A percentile compares a stretch with the other conserved stretches of the same genome.
phyloP scores from a whole-genome alignment of 1,140 invertebrate genomes.

The Halesus radiatus region DNA sequence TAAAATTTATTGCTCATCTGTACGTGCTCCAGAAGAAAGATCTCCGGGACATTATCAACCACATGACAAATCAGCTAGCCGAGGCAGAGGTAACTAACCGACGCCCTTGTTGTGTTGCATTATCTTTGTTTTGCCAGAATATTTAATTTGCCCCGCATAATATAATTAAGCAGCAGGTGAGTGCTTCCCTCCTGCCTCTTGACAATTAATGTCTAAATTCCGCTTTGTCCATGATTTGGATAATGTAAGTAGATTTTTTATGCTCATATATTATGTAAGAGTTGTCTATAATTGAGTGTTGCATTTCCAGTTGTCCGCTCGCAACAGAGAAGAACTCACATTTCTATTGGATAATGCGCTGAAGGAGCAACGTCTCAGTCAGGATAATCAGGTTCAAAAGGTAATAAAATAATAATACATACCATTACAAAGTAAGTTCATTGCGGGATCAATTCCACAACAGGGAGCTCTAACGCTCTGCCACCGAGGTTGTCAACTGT shows the following conservation, averaged over 20 bases:
- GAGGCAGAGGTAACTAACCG: background rate
- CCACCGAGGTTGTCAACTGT: too few relatives aligned
- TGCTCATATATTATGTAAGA: too few relatives aligned
- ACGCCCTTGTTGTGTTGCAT: background rate
- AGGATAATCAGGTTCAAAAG: background rate
- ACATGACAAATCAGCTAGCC: constrained; percentile 6
- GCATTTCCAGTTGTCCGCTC: constrained; percentile 22
- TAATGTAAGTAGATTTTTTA: too few relatives aligned
- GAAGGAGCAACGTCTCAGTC: constrained; percentile 5
- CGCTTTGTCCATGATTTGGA: too few relatives aligned
- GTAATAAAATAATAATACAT: background rate
- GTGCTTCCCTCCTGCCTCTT: too few relatives aligned
- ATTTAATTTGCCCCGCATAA: too few relatives aligned
- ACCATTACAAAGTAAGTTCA: too few relatives aligned
- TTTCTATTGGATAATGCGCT: constrained; percentile 22
- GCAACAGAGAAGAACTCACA: constrained; percentile 27
- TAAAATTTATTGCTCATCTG: constrained; percentile 29
- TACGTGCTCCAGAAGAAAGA: constrained; percentile 36
- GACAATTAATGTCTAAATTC: too few relatives aligned
- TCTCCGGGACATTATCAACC: background rate
- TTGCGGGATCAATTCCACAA: too few relatives aligned
- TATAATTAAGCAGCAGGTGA: too few relatives aligned
- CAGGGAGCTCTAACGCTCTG: too few relatives aligned
- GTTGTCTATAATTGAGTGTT: background rate
- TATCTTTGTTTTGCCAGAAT: too few relatives aligned